Base-by-base conservation (phyloP, 2,797 vertebrate genomes). In the Chelmon rostratus region DNA sequence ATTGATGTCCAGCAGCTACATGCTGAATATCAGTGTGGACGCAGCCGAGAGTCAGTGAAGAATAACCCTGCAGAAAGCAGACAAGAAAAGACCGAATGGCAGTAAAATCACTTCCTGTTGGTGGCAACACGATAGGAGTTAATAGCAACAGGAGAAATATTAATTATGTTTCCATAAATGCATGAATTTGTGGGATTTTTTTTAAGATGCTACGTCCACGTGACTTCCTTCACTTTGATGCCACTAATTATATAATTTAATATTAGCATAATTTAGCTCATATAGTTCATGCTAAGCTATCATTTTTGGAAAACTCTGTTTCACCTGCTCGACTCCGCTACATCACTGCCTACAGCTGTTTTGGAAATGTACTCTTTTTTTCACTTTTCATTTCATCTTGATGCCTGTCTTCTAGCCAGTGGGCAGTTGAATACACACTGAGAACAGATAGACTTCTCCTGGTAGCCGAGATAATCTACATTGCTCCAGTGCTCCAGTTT, bases 381-480 rank as follows among this genome's bases (percentile, higher is more conserved):
- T 54, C 15, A 8, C 57, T 46, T 35, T 68, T 57, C 31, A 66
- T 82, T 82, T 68, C 31, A 69, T 83, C 62, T 76, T 61, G 54
- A 82, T 72, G 67, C 42, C 44, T 81, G 56, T 73, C 58, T 54
- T 59, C 53, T 23, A 18, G 54, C 63, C 58, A 69, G 65, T 68
- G 67, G 70, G 76, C 31, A 65, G 52, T 25, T 64, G 53, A 75
- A 76, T 56, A 52, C 73, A 83, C 25, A 42, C 73, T 73, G 78
- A 83, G 79, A 84, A 57, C 28, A 84, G 35, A 73, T 52, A 23
- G 44, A 62, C 67, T 76, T 69, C 57, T 70, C 57, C 49, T 13
- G 47, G 63, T 57, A 59, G 70, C 53, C 74, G 73, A 66, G 53
- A 88, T 85, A 70, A 89, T 79, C 84, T 44, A 62, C 76, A 67